Evolutionary conservation across 1,140 invertebrate species (phyloP).

Genomic region (Caenorhabditis remanei): DNA sequence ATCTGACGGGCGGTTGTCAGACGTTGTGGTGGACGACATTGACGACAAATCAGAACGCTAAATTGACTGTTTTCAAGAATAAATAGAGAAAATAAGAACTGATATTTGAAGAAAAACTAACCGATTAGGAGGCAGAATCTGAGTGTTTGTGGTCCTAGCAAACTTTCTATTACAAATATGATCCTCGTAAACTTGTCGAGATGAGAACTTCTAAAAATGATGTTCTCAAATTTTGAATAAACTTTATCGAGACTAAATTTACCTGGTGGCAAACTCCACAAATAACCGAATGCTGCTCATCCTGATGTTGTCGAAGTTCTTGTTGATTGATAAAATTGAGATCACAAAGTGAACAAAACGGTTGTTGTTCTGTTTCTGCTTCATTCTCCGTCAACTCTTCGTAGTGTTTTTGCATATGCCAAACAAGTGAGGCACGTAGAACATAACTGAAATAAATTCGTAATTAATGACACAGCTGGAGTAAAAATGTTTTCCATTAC

Average conservation of each 20-base stretch:
- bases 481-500: too few species aligned
- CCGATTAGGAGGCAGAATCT: neutral
- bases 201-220: slow-evolving; percentile 19
- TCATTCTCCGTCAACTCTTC: neutral
- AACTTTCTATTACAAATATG: slow-evolving; percentile 28
- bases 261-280: slow-evolving; percentile 21
- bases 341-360: slow-evolving; percentile 28
- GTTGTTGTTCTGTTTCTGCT: neutral
- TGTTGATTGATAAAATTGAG: slow-evolving; percentile 2
- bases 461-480: too few species aligned
- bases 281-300: slow-evolving; percentile 33
- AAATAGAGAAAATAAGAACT: slow-evolving; percentile 1
- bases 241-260: neutral
- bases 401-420: slow-evolving; percentile 26
- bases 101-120: neutral
- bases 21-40: slow-evolving; percentile 27
- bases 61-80: too few species aligned
- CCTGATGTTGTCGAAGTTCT: slow-evolving; percentile 28
- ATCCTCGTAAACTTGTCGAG: slow-evolving; percentile 16
- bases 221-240: neutral
- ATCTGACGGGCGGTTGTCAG: slow-evolving; percentile 37
- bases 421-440: slow-evolving; percentile 7
- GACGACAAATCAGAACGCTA: slow-evolving; percentile 31
- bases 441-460: neutral
- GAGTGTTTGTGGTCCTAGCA: neutral